Conservation (phyloP, 2,113 vertebrate species). For the Lontra canadensis region DNA sequence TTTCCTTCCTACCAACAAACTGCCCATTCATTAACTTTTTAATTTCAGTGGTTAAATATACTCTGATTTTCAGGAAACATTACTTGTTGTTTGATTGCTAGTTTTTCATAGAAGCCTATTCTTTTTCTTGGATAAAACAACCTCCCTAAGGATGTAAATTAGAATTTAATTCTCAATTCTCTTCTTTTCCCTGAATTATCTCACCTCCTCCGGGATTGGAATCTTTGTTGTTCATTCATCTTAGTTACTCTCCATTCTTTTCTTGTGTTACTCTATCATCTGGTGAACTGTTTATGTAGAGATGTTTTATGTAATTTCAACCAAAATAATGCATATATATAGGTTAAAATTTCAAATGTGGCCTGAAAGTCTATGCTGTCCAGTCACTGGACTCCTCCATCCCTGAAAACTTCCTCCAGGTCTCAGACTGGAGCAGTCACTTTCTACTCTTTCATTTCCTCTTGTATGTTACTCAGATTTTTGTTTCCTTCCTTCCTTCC, state of each 20-base stretch:
- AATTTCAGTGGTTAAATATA: neutral
- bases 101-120: neutral
- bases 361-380: neutral
- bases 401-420: neutral
- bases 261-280: neutral
- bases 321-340: neutral
- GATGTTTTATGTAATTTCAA: neutral
- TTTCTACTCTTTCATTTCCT: neutral
- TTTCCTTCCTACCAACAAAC: neutral
- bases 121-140: neutral
- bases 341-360: neutral
- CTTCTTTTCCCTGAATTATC: neutral
- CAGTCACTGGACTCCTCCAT: neutral
- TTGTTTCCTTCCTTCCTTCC: neutral
- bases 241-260: neutral
- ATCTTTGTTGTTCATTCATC: neutral
- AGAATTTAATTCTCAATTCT: neutral
- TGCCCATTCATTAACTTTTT: neutral
- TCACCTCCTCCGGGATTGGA: neutral
- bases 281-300: neutral
- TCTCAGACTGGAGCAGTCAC: neutral
- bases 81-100: neutral
- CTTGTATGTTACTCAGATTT: neutral
- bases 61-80: neutral
- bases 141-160: neutral